A percentile compares a stretch with the other conserved stretches of the same genome.
These are phyloP conservation scores for Acromyrmex echinatior DNA, from an alignment of 1,140 invertebrate species.

Conservation along the genomic window DNA sequence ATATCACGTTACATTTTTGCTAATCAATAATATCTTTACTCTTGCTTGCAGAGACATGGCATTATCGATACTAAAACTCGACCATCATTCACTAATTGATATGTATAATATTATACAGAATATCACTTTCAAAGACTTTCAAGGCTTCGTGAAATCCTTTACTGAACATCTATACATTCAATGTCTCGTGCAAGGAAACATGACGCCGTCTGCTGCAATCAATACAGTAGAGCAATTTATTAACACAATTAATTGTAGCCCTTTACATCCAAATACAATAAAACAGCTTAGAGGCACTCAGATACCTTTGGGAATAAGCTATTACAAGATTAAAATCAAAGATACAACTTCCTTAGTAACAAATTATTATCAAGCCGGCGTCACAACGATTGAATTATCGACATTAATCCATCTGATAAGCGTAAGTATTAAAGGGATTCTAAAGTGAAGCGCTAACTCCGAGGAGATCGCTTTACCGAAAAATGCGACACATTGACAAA, in stretches of 20 bases:
- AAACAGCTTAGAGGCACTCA: conserved; percentile 86
- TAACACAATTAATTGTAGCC: conserved; percentile 76
- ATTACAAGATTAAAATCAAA: conserved; percentile 89
- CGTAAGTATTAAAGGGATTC: conserved; percentile 84
- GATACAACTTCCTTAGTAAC: conserved; percentile 95
- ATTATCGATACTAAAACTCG: conserved; percentile 88
- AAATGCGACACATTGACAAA: not conserved
- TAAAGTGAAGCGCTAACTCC: no score
- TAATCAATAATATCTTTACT: not conserved
- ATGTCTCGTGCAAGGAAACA: conserved; percentile 92
- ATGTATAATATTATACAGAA: conserved; percentile 89
- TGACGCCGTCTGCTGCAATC: conserved; percentile 88
- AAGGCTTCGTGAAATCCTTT: conserved; percentile 88
- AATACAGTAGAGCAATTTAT: conserved; percentile 84
- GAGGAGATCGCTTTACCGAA: no score
- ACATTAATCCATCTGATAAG: conserved; percentile 93
- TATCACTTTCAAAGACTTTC: conserved; percentile 88
- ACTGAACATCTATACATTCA: conserved; percentile 90
- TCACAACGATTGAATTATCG: conserved; percentile 88
- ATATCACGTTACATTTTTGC: not conserved
- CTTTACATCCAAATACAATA: conserved; percentile 72
- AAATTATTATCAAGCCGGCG: conserved; percentile 95
- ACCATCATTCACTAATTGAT: conserved; percentile 89
- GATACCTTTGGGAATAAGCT: conserved; percentile 89
- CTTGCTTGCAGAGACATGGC: conserved; percentile 88